phyloP scores from a whole-genome alignment of 2,113 vertebrate species.

The Nettapus auritus region DNA sequence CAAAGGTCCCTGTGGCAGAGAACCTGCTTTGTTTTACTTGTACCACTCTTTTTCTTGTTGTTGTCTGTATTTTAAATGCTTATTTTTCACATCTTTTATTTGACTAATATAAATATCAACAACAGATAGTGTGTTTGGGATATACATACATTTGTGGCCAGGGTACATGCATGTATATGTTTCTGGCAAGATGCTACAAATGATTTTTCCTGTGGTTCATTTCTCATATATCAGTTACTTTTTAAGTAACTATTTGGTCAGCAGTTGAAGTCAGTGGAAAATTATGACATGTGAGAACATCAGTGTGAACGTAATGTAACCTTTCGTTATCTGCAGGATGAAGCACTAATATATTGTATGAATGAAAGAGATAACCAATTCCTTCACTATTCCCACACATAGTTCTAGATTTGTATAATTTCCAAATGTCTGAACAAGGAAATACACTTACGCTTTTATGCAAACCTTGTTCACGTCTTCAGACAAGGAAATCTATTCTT shows the following conservation, averaged over 20 bases:
- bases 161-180: not conserved
- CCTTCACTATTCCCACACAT: not conserved
- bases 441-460: not conserved
- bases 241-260: not conserved
- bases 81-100: not conserved
- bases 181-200: not conserved
- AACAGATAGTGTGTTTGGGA: fast-evolving
- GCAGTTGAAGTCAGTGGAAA: not conserved
- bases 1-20: not conserved
- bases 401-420: not conserved
- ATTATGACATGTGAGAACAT: not conserved
- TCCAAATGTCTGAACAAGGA: not conserved
- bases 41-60: too few species aligned
- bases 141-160: not conserved
- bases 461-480: not conserved
- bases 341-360: not conserved
- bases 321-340: not conserved
- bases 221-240: not conserved
- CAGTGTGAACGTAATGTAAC: not conserved
- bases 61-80: not conserved
- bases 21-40: not conserved
- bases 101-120: not conserved
- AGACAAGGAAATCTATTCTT: not conserved
- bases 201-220: not conserved
- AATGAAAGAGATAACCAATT: not conserved